These are phyloP conservation scores for Megaptera novaeangliae DNA, from an alignment of 2,113 vertebrate genomes.

Conservation along the genomic window DNA sequence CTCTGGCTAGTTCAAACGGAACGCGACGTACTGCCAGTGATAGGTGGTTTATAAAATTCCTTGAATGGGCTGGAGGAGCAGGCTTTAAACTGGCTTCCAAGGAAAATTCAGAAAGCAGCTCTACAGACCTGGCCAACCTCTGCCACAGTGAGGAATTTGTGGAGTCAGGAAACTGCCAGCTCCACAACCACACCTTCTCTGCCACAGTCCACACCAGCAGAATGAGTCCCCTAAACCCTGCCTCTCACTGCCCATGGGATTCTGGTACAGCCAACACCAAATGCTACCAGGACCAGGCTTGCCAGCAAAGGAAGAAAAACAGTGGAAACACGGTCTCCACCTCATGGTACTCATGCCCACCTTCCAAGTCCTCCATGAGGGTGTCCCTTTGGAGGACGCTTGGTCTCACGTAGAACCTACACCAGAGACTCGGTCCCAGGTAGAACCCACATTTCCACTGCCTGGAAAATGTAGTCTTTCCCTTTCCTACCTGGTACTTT, in stretches of 20 bases:
- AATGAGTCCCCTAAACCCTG: not conserved
- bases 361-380: not conserved
- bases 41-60: not conserved
- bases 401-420: not conserved
- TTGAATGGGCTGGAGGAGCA: not conserved
- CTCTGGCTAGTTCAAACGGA: not conserved
- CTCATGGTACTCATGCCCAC: too few relatives aligned
- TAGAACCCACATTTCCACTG: not conserved
- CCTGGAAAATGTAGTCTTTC: not conserved
- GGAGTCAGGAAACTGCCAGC: not conserved
- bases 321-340: not conserved
- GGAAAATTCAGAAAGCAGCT: not conserved
- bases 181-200: not conserved
- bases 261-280: not conserved
- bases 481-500: not conserved
- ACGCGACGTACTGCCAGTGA: not conserved
- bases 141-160: not conserved
- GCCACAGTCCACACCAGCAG: not conserved
- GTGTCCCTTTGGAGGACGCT: not conserved
- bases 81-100: not conserved
- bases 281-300: not conserved
- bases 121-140: not conserved
- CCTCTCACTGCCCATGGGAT: not conserved
- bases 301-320: not conserved
- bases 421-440: not conserved